Conservation (phyloP, 2,888 invertebrate species). For the Drosophila flavopinicola region DNA sequence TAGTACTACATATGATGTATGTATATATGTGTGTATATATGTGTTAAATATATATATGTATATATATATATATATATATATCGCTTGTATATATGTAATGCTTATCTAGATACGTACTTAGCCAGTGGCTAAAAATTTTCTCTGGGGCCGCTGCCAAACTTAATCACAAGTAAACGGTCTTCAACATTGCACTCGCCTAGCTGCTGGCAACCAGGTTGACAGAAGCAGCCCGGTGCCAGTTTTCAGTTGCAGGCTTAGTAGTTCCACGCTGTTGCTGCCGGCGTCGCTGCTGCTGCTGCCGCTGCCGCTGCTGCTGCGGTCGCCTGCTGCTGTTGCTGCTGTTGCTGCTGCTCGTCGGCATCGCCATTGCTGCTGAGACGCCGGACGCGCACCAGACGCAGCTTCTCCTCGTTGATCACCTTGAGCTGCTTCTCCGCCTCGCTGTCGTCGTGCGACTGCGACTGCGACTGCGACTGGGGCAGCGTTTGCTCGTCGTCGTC, state of each 20-base stretch:
- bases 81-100: constrained; percentile 18
- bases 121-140: constrained; percentile 40
- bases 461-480: constrained; percentile 19
- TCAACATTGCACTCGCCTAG: constrained; percentile 53
- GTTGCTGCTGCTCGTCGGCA: too few relatives aligned
- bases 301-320: constrained; percentile 41
- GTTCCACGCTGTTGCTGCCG: constrained; percentile 66
- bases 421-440: constrained; percentile 68
- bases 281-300: constrained; percentile 18
- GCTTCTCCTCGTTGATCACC: constrained; percentile 77
- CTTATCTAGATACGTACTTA: constrained; percentile 28
- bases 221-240: constrained; percentile 2
- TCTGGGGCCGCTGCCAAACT: constrained; percentile 65
- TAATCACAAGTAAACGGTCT: constrained; percentile 75
- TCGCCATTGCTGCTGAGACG: constrained; percentile 75
- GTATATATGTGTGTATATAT: constrained; percentile 9
- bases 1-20: constrained; percentile 24
- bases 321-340: too few relatives aligned
- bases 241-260: constrained; percentile 54
- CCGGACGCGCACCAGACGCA: constrained; percentile 79
- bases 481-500: constrained; percentile 74
- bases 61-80: constrained; percentile 6
- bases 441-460: constrained; percentile 25
- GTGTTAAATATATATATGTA: background rate
- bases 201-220: background rate